Evolutionary conservation across 1,140 invertebrate species (phyloP).

Genomic region (Asobara japonica): DNA sequence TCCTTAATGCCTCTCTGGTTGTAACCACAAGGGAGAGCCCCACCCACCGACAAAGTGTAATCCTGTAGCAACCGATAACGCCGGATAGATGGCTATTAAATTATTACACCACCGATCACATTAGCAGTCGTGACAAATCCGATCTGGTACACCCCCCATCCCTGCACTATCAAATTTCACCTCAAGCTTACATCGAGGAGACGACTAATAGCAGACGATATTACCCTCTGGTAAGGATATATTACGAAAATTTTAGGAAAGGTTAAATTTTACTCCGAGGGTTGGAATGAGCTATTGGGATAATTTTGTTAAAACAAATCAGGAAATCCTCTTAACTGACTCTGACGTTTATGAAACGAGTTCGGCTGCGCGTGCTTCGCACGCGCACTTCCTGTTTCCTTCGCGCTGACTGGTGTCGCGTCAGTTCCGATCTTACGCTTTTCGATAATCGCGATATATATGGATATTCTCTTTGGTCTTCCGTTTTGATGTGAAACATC

Average conservation of each 20-base stretch:
- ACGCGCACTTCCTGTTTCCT: too few species aligned
- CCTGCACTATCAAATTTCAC: constrained; percentile 25
- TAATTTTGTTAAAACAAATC: too few species aligned
- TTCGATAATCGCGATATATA: too few species aligned
- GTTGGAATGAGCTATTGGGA: too few species aligned
- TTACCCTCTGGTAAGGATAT: constrained; percentile 22
- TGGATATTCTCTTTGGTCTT: too few species aligned
- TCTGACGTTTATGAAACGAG: too few species aligned
- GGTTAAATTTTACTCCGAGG: too few species aligned
- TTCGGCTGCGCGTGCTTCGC: too few species aligned
- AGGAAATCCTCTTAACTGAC: too few species aligned
- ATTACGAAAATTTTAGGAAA: neutral
- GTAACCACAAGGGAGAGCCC: constrained; percentile 55
- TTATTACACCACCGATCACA: constrained; percentile 62
- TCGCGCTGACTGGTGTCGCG: too few species aligned
- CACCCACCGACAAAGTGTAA: constrained; percentile 40
- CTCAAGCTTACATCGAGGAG: neutral
- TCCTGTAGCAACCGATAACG: constrained; percentile 53
- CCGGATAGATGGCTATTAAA: constrained; percentile 62
- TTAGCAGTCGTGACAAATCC: constrained; percentile 66
- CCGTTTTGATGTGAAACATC: too few species aligned
- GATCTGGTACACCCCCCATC: constrained; percentile 44
- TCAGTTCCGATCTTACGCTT: too few species aligned
- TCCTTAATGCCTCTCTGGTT: constrained; percentile 57
- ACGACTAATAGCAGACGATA: neutral